phyloP scores from a whole-genome alignment of 2,797 vertebrate genomes.

The Falco novaeseelandiae region DNA sequence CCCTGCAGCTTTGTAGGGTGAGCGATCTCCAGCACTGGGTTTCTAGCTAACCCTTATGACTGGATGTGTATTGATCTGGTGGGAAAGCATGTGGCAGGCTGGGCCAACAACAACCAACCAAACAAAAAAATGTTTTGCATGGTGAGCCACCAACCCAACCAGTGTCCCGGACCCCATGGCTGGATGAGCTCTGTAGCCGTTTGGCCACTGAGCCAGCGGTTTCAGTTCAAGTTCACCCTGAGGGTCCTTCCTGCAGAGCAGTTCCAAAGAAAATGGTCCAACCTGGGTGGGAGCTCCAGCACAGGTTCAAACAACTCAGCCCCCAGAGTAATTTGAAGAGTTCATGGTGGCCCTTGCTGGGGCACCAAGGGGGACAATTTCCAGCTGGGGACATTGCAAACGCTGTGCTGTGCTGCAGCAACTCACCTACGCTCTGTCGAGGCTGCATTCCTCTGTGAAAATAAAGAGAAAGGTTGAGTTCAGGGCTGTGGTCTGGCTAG shows the following conservation, averaged over 20 bases:
- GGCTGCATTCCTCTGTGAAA: conserved; percentile 42
- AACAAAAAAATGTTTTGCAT: background rate
- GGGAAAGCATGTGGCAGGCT: background rate
- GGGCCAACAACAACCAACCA: background rate
- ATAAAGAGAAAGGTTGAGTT: background rate
- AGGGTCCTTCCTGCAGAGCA: background rate
- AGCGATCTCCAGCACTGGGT: background rate
- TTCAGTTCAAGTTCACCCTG: background rate
- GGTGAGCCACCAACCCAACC: background rate
- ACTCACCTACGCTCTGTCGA: background rate
- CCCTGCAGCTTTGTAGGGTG: background rate
- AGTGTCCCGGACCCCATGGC: fast-evolving
- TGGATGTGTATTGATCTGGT: background rate
- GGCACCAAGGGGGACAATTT: background rate
- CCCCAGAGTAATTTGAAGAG: background rate
- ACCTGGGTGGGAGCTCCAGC: background rate
- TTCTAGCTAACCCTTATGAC: background rate
- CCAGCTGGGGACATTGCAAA: background rate
- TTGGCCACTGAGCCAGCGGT: background rate
- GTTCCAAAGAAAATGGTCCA: background rate
- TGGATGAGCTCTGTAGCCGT: background rate
- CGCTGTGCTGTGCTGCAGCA: fast-evolving
- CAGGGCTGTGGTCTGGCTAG: background rate
- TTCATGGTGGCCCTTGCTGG: background rate
- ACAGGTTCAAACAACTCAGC: background rate